phyloP scores from a whole-genome alignment of 2,113 vertebrate genomes.

The Narcine bancroftii region DNA sequence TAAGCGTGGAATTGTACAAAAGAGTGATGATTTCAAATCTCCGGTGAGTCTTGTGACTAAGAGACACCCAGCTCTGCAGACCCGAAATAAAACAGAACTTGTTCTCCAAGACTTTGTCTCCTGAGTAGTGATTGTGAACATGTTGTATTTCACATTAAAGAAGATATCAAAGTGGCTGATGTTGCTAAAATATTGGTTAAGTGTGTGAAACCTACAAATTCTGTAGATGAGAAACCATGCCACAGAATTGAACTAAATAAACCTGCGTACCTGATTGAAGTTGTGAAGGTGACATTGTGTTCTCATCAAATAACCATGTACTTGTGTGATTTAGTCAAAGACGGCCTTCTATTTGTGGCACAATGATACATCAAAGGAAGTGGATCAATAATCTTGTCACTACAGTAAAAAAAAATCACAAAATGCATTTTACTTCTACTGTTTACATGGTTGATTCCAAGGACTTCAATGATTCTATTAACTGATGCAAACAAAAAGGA shows the following conservation, averaged over 20 bases:
- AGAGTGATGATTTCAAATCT: no score
- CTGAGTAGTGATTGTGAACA: no score
- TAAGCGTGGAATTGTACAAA: no score
- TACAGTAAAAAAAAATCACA: constrained; percentile 4
- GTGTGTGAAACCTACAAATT: not conserved
- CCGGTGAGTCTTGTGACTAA: no score
- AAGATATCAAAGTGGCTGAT: not conserved
- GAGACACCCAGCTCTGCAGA: no score
- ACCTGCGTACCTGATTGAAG: not conserved
- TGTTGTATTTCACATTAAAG: no score
- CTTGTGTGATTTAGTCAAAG: not conserved
- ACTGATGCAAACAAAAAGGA: not conserved
- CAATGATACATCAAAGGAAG: not conserved
- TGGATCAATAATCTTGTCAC: not conserved
- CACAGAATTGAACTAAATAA: not conserved
- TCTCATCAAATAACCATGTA: not conserved
- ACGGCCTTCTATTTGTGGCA: not conserved
- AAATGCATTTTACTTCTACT: not conserved
- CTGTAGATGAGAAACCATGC: not conserved
- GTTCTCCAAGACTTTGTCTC: no score
- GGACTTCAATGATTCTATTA: not conserved
- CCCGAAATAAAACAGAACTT: no score
- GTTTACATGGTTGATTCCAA: not conserved
- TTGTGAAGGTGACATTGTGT: not conserved
- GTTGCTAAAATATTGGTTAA: not conserved